These are phyloP conservation scores for Heteromyza rotundicornis DNA, from an alignment of 2,888 invertebrate genomes.

Conservation along the genomic window DNA sequence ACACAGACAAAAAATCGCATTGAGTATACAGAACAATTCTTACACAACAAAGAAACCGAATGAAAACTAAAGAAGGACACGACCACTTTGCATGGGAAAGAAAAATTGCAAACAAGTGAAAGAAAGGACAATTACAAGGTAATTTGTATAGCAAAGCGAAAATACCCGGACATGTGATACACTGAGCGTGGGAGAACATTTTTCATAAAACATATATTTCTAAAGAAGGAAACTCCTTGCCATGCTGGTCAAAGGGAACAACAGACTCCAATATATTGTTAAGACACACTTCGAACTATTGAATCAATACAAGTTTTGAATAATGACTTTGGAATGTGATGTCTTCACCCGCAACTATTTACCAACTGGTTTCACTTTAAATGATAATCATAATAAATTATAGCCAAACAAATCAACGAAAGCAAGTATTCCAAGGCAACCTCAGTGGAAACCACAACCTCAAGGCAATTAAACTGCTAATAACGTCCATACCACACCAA, in stretches of 20 bases:
- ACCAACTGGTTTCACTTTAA: background rate
- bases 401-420: background rate
- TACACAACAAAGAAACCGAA: too few species aligned
- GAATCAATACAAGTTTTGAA: background rate
- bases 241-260: background rate
- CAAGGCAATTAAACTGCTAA: slow-evolving; percentile 1
- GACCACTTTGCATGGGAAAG: too few species aligned
- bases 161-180: background rate
- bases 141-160: too few species aligned
- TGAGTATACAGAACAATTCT: background rate
- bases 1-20: background rate
- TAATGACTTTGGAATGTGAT: background rate
- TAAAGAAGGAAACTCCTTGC: too few species aligned
- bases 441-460: slow-evolving; percentile 2
- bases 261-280: background rate
- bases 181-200: background rate
- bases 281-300: background rate
- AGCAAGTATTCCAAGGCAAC: background rate
- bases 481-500: slow-evolving; percentile 8
- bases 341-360: background rate
- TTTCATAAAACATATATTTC: too few species aligned
- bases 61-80: too few species aligned
- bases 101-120: too few species aligned
- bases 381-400: background rate
- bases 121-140: too few species aligned